phyloP scores from a whole-genome alignment of 2,113 vertebrate species.

The Suncus etruscus region DNA sequence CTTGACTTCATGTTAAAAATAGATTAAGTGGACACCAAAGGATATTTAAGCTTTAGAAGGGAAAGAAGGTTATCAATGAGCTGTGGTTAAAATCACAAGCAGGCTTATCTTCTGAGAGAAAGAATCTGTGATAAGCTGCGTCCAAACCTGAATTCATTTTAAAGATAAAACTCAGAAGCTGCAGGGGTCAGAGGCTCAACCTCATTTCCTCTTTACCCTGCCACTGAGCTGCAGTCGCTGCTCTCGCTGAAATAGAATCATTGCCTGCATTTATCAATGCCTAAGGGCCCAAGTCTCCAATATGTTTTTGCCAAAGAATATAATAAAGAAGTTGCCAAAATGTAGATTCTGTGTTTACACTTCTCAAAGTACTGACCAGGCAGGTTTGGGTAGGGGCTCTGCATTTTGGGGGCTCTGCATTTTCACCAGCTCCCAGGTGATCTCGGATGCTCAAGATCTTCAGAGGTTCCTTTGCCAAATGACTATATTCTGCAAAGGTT shows the following conservation, averaged over 20 bases:
- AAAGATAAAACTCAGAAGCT: slow-evolving; percentile 55
- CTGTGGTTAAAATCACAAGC: slow-evolving; percentile 14
- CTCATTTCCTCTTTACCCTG: neutral
- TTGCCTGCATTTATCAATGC: neutral
- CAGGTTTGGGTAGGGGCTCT: neutral
- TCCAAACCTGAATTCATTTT: slow-evolving; percentile 50
- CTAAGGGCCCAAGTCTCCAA: neutral
- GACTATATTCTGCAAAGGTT: neutral
- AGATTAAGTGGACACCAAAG: slow-evolving; percentile 54
- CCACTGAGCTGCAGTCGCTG: neutral
- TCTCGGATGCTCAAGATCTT: no score
- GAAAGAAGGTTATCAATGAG: slow-evolving; percentile 47
- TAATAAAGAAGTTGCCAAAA: neutral
- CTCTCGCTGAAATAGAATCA: neutral
- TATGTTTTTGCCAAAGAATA: neutral
- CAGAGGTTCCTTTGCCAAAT: neutral
- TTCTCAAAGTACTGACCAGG: neutral
- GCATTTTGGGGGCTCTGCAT: neutral
- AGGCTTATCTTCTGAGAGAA: slow-evolving; percentile 48
- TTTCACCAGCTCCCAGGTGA: neutral
- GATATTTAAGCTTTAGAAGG: slow-evolving; percentile 32
- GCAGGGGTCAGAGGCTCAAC: neutral
- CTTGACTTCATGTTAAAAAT: slow-evolving; percentile 52
- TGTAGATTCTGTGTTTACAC: neutral
- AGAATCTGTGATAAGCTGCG: slow-evolving; percentile 44